These are phyloP conservation scores for Malthinus seriepunctatus DNA, from an alignment of 2,888 invertebrate species.

Conservation along the genomic window DNA sequence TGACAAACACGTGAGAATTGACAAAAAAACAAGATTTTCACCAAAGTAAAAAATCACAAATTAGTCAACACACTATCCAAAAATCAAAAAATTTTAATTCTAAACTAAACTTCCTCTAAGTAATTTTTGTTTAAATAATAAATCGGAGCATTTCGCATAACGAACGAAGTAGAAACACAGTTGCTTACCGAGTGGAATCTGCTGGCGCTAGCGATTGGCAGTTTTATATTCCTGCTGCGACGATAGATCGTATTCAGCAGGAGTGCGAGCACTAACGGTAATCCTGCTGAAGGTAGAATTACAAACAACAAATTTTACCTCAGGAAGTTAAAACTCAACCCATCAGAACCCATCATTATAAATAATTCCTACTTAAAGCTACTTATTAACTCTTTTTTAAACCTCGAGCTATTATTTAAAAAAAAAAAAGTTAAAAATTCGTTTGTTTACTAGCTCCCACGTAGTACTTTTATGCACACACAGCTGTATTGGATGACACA, in stretches of 20 bases:
- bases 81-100: no score
- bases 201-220: conserved; percentile 21
- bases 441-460: no score
- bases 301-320: conserved; percentile 9
- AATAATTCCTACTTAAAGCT: no score
- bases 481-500: no score
- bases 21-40: background rate
- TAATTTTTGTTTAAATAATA: conserved; percentile 9
- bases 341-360: background rate
- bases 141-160: conserved; percentile 20
- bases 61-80: background rate
- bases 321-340: background rate
- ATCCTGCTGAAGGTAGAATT: conserved; percentile 14
- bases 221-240: conserved; percentile 26
- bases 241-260: conserved; percentile 20
- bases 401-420: no score
- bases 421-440: no score
- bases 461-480: no score
- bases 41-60: background rate
- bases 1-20: conserved; percentile 16
- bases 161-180: conserved; percentile 15
- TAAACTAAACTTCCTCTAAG: conserved; percentile 6
- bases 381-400: no score
- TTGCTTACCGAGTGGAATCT: conserved; percentile 17
- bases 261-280: conserved; percentile 22